Base-by-base conservation (phyloP, 2,113 vertebrate species). In the Oenanthe melanoleuca region DNA sequence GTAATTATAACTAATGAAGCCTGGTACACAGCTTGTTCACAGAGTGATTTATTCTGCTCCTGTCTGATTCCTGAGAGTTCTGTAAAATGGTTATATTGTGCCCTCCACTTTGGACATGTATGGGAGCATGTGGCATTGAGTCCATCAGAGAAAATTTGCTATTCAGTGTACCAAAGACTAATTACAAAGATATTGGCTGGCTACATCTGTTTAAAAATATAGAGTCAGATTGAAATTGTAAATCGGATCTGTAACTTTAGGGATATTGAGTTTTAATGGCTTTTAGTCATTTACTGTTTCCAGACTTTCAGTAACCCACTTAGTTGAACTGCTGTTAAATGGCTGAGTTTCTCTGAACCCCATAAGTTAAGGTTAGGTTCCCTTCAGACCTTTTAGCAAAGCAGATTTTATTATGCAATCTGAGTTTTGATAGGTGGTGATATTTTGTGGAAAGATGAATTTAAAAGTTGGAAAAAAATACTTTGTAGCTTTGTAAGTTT, bases 1-100 rank as follows among this genome's bases (percentile, higher is more conserved):
- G 98, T 99, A 99, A 99, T 99, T 99, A 99, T 98, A 98, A 98
- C 99, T 99, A 99, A 99, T 99, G 99, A 99, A 99, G 98, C 97
- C 96, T 97, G 97, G 98, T 98, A 98, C 98, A 97, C 96, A 98
- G 97, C 98, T 98, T 97, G 98, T 98, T 98, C 98, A 86, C 96
- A 92, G 96, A 96, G 97, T 98, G 98, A 98, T 99, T 98, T 98
- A 99, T 98, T 97, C 89, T 92, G 82, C 85, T 97, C 79, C 89
- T 97, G 95, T 96, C 95, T 97, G 96, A 96, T 97, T 96, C 93
- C 93, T 96, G 77, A 96, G 95, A 96, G 95, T 97, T 97, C 92
- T 95, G 74, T 88, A 92, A 96, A 96, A 97, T 95, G 82, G 91
- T 95, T 95, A 90, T 93, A 93, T 97, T 96, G 95, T 97, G 93